Evolutionary conservation across 2,888 invertebrate species (phyloP).

Genomic region (Mechanitis mazaeus): DNA sequence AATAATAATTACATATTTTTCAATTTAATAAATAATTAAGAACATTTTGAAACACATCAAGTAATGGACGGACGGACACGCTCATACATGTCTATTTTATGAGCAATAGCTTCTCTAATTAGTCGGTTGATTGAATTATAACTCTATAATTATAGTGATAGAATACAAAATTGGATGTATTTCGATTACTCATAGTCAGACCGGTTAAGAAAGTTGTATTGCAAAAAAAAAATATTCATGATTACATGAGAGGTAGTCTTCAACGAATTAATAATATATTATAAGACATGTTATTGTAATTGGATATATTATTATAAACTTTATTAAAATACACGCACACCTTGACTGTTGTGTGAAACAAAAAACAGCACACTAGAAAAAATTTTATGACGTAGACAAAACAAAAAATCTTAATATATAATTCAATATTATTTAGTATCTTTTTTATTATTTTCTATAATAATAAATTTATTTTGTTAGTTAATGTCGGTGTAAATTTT

Average conservation of each 20-base stretch:
- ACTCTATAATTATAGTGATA: constrained; percentile 5
- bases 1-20: neutral
- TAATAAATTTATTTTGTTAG: no score
- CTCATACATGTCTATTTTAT: neutral
- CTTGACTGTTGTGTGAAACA: no score
- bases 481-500: no score
- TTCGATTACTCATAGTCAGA: constrained; percentile 24
- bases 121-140: constrained; percentile 2
- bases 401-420: no score
- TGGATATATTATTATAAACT: no score
- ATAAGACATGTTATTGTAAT: neutral
- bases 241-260: constrained; percentile 16
- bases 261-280: constrained; percentile 3
- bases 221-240: constrained; percentile 27
- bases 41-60: constrained; percentile 1
- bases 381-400: no score
- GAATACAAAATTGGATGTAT: constrained; percentile 4
- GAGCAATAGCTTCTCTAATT: neutral
- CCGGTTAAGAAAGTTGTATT: constrained; percentile 31
- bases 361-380: no score
- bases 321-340: no score
- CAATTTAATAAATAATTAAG: neutral
- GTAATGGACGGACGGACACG: neutral
- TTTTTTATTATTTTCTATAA: no score
- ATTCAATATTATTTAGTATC: no score